Evolutionary conservation across 2,888 invertebrate genomes (phyloP), one percentile per base, ranked within the genome.

Genomic region (Meteorus cinctellus): DNA sequence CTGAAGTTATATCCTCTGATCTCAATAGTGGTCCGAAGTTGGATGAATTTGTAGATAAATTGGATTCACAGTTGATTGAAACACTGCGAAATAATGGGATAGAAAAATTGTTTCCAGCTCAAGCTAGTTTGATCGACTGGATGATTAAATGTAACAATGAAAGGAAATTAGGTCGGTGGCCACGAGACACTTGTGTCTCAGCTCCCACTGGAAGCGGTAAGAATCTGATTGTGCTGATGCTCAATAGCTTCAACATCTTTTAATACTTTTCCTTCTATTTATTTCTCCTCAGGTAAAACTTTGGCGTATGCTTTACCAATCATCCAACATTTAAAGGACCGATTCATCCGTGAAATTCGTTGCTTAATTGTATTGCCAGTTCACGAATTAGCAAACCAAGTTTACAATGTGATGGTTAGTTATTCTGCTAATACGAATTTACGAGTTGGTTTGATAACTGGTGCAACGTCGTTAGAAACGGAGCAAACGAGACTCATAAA

Each of bases 171-270:
- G 91, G 94, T 82, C 82, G 81, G 77, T 93, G 96, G 90, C 95
- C 97, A 0, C 92, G 95, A 81, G 99, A 99, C 89, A 92, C 98
- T 71, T 99, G 99, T 90, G 96, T 99, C 36, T 98, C 97, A 60
- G 98, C 98, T 24, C 98, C 99, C 0, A 99, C 99, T 1, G 98
- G 98, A 24, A 98, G 98, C 91, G 99, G 99, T 27, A 77, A 67
- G 79, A 69, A 63, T 31, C 2, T 8, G 0, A 34, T 4, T 5
- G 14, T 65, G 1, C 10, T 24, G 24, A 62, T 65, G 4, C 5
- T 65, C 2, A 66, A 1, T 10, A n/a, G 1, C 34, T n/a, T n/a
- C 2, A 16, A 27, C 10, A 14, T 14, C 16, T 12, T 59, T 1
- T 6, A 27, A 4, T 16, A 34, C n/a, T n/a, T 31, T 6, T 65